Evolutionary conservation across 2,888 invertebrate genomes (phyloP).

Genomic region (Cephonodes hylas): DNA sequence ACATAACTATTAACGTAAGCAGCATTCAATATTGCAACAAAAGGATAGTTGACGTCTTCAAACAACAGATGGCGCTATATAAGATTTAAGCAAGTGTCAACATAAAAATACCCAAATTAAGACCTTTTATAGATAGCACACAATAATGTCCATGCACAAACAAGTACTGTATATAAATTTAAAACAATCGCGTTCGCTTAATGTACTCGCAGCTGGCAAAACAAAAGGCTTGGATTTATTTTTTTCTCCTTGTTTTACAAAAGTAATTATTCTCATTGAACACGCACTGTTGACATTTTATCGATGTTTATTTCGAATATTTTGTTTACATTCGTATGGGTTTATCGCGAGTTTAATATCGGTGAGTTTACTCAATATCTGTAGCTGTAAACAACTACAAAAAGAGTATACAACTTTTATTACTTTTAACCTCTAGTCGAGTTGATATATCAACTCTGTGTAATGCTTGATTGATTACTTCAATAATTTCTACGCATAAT

Average conservation of each 20-base stretch:
- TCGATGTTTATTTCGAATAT: not conserved
- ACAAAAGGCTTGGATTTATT: not conserved
- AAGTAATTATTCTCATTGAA: conserved; percentile 4
- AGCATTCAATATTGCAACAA: not conserved
- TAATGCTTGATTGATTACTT: too few relatives aligned
- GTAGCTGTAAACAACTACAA: not conserved
- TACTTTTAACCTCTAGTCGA: not conserved
- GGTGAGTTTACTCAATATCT: not conserved
- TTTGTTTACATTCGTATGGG: not conserved
- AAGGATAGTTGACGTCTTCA: not conserved
- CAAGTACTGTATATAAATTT: not conserved
- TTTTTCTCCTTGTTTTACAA: not conserved
- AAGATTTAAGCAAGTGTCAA: not conserved
- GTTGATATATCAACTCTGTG: too few relatives aligned
- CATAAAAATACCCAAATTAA: not conserved
- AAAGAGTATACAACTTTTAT: not conserved
- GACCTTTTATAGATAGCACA: not conserved
- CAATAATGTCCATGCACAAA: not conserved
- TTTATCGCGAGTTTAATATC: not conserved
- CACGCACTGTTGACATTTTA: not conserved
- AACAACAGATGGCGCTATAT: not conserved
- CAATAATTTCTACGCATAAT: too few relatives aligned
- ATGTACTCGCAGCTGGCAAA: not conserved
- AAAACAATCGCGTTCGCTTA: not conserved
- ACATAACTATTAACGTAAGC: not conserved